Evolutionary conservation across 2,113 vertebrate species (phyloP), one percentile per base, ranked within the genome.

Genomic region (Hypanus sabinus): DNA sequence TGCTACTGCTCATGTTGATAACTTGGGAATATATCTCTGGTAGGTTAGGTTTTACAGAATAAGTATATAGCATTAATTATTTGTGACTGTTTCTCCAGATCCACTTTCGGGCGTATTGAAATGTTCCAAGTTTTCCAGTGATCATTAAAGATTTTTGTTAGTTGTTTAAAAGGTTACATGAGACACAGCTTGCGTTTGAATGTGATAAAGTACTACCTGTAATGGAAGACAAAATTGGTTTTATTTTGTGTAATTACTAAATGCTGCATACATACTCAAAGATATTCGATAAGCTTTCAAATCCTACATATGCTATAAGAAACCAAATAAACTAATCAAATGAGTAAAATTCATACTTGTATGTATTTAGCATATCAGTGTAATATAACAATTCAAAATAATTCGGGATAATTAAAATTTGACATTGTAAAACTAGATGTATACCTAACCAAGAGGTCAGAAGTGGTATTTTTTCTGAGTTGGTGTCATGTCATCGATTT

Each of bases 21-120:
- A 97, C 93, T 97, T 99, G 95, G 98, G 98, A 93, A 96, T 99
- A 96, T 99, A 97, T 95, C 96, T 99, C 12, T 99, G 99, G 99
- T 99, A 95, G 97, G 98, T 97, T 5, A 73, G 0, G 30, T 73
- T 93, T 93, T 93, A 93, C 24, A 73, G 68, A 93, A 71, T 36
- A 71, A 46, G 20, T 68, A 70, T 70, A 70, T 36, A 68, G 62
- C 33, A 91, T 70, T 91, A 68, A 14, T 93, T 20, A 73, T 27
- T 93, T 70, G 22, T 46, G 11, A 12, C 55, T 27, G 11, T 88
- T 90, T 90, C 60, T 85, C 55, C 55, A 91, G n/a, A 55, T 38
- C 18, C 46, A 71, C 60, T 38, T 92, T 92, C 65, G 24, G 33
- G 68, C 46, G 1, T 9, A 73, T 22, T 73, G 70, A 55, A 93